Conservation (phyloP, 2,888 invertebrate species). For the Trileptium ribeirensis region DNA sequence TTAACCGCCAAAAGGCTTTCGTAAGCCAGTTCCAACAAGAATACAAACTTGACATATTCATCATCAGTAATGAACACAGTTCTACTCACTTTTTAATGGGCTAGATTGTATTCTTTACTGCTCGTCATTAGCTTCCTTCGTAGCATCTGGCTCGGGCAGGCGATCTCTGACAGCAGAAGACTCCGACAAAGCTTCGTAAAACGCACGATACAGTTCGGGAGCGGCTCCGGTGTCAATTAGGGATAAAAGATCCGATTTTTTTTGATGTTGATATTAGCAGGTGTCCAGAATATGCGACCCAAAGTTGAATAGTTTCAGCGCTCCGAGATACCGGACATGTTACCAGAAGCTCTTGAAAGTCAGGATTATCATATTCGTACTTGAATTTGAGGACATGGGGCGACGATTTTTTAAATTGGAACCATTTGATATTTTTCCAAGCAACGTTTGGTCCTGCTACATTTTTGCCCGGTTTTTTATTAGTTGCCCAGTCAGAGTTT, state of each 20-base stretch:
- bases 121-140: no score
- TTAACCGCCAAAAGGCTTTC: no score
- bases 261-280: background rate
- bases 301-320: no score
- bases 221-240: background rate
- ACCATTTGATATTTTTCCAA: background rate
- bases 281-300: background rate
- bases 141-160: constrained; percentile 4
- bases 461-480: background rate
- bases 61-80: no score
- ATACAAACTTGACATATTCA: no score
- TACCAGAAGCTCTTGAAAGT: background rate
- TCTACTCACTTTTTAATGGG: no score
- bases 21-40: no score
- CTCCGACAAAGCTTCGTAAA: background rate
- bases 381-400: background rate
- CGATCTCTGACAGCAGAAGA: background rate
- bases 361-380: background rate
- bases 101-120: no score
- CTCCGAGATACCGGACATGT: no score
- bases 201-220: background rate
- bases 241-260: background rate
- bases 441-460: background rate
- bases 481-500: background rate
- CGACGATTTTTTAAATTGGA: background rate